Base-by-base conservation (phyloP, 2,113 vertebrate genomes). In the Fukomys damarensis region DNA sequence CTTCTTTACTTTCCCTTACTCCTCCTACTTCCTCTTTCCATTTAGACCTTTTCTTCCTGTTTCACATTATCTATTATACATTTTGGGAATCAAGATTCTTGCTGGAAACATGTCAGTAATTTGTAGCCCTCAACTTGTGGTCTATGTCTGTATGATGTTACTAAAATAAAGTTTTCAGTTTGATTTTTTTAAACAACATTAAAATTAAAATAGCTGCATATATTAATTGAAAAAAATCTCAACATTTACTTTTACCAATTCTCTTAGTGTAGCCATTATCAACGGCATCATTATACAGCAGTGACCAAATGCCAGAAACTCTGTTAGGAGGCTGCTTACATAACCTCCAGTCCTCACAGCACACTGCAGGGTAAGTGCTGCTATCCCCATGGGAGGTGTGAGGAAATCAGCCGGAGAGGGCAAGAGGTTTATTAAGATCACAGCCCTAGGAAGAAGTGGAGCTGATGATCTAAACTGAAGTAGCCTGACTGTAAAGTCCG, bases 91-190 rank as follows among this genome's bases (percentile, higher is more conserved):
- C 35, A 20, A 76, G 59, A 88, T 83, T 95, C 19, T 77, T 72
- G 35, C 11, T 68, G 41, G 32, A 61, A 94, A 24, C 17, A 49
- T 77, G 74, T 19, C 52, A 74, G 59, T 54, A 81, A 26, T 65
- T 89, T 52, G 22, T 77, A 43, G 41, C 35, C 63, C 26, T 17
- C 61, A 68, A 61, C 70, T 92, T 96, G 46, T 65, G 19, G 38
- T 24, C 74, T 65, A 0, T 86, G 2, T 87, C 16, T 84, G 1
- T 41, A 28, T 76, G 65, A 30, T 2, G 11, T 95, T 72, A 49
- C 65, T 94, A n/a, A 80, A 85, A 66, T 82, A 87, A 22, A 35
- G 81, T 86, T 79, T 81, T 74, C 66, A 80, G 11, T 20, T 91
- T 70, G 35, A 52, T 49, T 93, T 70, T 65, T 85, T 11, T 12